Evolutionary conservation across 2,113 vertebrate species (phyloP).

Genomic region (Aleadryas rufinucha): DNA sequence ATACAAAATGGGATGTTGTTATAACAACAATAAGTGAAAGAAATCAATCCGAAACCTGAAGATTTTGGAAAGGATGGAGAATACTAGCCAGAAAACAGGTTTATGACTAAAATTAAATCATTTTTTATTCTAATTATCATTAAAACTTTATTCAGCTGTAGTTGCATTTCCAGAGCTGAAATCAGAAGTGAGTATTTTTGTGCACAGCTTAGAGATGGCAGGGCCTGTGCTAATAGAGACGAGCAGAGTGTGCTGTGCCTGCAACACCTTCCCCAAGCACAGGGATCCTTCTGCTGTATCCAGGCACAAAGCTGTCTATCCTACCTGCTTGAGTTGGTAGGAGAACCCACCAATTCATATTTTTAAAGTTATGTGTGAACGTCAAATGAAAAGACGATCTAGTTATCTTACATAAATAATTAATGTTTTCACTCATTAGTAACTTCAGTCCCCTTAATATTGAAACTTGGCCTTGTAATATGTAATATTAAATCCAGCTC

Average conservation of each 20-base stretch:
- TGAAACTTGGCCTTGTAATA: slow-evolving; percentile 38
- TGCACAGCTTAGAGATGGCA: background rate
- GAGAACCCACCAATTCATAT: background rate
- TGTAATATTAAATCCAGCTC: slow-evolving; percentile 14
- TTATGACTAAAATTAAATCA: background rate
- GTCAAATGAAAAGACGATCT: background rate
- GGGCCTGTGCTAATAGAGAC: background rate
- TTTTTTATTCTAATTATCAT: background rate
- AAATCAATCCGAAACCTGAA: background rate
- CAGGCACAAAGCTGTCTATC: background rate
- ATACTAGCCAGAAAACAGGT: background rate
- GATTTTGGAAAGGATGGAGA: background rate
- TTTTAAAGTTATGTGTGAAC: slow-evolving; percentile 23
- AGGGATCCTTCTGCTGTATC: background rate
- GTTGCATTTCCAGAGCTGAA: background rate
- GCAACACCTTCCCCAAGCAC: background rate
- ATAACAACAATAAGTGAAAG: background rate
- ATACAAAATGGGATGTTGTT: slow-evolving; percentile 11
- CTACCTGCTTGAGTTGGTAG: background rate
- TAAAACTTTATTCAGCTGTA: background rate
- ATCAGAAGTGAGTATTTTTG: background rate
- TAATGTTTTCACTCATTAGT: slow-evolving; percentile 10
- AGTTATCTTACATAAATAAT: slow-evolving; percentile 45
- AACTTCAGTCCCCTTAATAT: background rate
- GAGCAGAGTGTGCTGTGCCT: background rate